A percentile compares a stretch with the other conserved stretches of the same genome.
These are phyloP conservation scores for Megaustenia siamemsis DNA, from an alignment of 2,888 invertebrate species.

Conservation along the genomic window DNA sequence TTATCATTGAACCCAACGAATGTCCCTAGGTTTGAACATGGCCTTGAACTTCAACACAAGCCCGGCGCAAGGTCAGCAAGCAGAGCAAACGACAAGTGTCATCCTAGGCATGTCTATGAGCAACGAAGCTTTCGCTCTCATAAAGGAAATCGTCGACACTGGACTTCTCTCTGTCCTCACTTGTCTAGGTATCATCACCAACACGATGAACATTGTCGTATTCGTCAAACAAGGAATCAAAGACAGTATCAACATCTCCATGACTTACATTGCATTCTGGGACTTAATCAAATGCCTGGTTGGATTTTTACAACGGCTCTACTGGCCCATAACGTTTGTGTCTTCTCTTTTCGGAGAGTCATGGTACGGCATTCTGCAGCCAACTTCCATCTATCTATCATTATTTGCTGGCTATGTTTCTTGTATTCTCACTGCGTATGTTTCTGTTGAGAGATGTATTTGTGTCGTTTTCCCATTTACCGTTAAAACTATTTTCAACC, in stretches of 20 bases:
- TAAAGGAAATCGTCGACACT: no score
- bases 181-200: slow-evolving; percentile 16
- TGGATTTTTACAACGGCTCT: neutral
- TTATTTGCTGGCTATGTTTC: slow-evolving; percentile 30
- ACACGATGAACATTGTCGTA: neutral
- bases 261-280: slow-evolving; percentile 8
- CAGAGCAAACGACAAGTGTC: no score
- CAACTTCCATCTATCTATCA: neutral
- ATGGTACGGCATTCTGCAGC: neutral
- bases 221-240: slow-evolving; percentile 3
- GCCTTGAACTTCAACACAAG: no score
- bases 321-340: neutral
- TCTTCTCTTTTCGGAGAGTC: neutral
- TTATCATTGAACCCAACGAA: no score
- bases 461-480: neutral
- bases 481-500: slow-evolving; percentile 18
- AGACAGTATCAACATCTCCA: neutral
- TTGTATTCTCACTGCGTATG: neutral
- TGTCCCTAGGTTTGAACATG: no score
- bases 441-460: slow-evolving; percentile 22
- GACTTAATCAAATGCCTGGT: slow-evolving; percentile 9
- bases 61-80: no score
- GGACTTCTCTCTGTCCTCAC: no score
- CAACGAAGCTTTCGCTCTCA: no score
- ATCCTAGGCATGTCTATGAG: no score